These are phyloP conservation scores for Cotesia glomerata DNA, from an alignment of 1,140 invertebrate species.

Conservation along the genomic window DNA sequence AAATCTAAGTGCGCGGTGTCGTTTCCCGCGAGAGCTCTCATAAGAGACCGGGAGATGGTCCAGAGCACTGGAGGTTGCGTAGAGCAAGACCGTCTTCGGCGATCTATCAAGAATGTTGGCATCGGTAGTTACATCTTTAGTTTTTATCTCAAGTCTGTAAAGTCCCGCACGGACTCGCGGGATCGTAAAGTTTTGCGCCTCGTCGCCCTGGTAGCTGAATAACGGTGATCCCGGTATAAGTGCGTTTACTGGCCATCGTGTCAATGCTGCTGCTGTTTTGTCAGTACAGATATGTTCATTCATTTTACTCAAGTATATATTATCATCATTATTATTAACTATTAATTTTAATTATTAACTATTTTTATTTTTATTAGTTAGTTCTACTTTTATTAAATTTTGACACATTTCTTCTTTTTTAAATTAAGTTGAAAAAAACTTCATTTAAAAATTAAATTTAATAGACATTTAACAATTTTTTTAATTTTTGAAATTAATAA, in stretches of 20 bases:
- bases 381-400: no score
- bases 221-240: slow-evolving; percentile 55
- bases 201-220: slow-evolving; percentile 56
- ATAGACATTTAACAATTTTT: no score
- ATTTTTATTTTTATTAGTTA: no score
- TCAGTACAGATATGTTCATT: no score
- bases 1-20: slow-evolving; percentile 51
- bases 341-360: background rate
- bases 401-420: no score
- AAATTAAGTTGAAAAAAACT: no score
- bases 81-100: slow-evolving; percentile 57
- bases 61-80: slow-evolving; percentile 54
- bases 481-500: no score
- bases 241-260: slow-evolving; percentile 56
- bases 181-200: slow-evolving; percentile 58
- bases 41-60: slow-evolving; percentile 48
- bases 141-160: slow-evolving; percentile 60
- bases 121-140: slow-evolving; percentile 31
- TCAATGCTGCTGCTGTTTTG: slow-evolving; percentile 39
- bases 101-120: slow-evolving; percentile 30
- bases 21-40: slow-evolving; percentile 40
- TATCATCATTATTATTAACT: background rate
- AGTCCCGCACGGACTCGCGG: slow-evolving; percentile 53
- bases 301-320: background rate
- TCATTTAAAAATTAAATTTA: no score